phyloP scores from a whole-genome alignment of 2,888 invertebrate species.

The Pedicia rivosa region DNA sequence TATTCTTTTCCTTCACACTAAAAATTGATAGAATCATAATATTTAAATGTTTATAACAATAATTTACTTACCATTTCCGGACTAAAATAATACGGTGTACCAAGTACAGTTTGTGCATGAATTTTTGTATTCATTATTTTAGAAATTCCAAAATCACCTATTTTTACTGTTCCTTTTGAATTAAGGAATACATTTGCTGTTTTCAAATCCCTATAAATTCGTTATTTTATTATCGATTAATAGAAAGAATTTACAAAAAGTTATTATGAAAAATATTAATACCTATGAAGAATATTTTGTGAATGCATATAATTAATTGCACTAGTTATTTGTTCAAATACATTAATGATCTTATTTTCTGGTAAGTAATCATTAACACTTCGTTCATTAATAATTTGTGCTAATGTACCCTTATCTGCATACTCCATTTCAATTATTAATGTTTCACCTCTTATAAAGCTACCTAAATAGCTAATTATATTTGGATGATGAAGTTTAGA shows the following conservation, averaged over 20 bases:
- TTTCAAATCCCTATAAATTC: constrained; percentile 43
- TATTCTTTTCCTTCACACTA: constrained; percentile 62
- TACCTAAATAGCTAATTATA: constrained; percentile 57
- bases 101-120: constrained; percentile 51
- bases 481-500: constrained; percentile 56
- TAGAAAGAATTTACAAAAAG: not conserved
- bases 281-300: constrained; percentile 45
- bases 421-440: constrained; percentile 66
- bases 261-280: constrained; percentile 5
- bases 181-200: constrained; percentile 59
- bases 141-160: constrained; percentile 62
- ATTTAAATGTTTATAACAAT: too few relatives aligned
- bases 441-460: constrained; percentile 52
- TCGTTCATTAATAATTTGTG: constrained; percentile 41
- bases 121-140: constrained; percentile 51
- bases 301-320: constrained; percentile 56
- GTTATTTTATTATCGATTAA: not conserved
- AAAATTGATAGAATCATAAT: constrained; percentile 13
- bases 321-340: constrained; percentile 50
- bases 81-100: constrained; percentile 56
- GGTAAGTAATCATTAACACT: constrained; percentile 33
- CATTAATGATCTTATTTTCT: constrained; percentile 43
- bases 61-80: constrained; percentile 43
- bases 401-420: constrained; percentile 56
- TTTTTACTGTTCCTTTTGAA: constrained; percentile 45